Evolutionary conservation across 2,888 invertebrate genomes (phyloP), one percentile per base, ranked within the genome.

Genomic region (Pandemis cinnamomeana): DNA sequence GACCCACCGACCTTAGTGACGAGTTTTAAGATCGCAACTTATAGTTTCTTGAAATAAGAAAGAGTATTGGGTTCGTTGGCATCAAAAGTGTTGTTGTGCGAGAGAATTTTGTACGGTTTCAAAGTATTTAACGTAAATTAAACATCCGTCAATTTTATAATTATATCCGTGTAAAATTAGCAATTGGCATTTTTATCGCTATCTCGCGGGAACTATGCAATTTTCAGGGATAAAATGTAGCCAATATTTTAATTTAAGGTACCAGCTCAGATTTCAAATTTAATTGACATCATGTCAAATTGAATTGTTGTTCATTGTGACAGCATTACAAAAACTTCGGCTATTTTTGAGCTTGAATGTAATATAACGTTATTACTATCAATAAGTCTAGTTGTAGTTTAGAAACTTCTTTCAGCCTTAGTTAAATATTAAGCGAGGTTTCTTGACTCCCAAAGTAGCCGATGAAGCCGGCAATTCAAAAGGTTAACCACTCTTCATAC

Each of bases 1-100:
- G 71, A 62, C 60, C 70, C 41, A 48, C 15, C 74, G 74, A 67
- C 74, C 74, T 74, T 74, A 62, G 53, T 46, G 53, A 61, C 73
- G 5, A 53, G 67, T 68, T 68, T 48, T 64, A 48, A 64, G 67
- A 67, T 67, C 41, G 67, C 51, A 11, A 67, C 41, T 66, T 36
- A 15, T 67, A 67, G 67, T 41, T 53, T 64, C 27, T 5, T 46
- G 41, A 27, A 41, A 46, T 20, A 53, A 51, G 41, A 55, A 53
- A 67, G 58, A 53, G 7, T 15, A 48, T 42, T 55, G n/a, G 51
- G 48, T 51, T 67, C 41, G 10, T 36, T 53, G 41, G 55, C 55
- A 55, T 55, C 55, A 15, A 20, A 20, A 55, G 20, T 15, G 8
- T 55, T 20, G n/a, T 51, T n/a, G 51, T 51, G 13, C 11, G n/a